phyloP scores from a whole-genome alignment of 2,888 invertebrate genomes.

The Eupelmus urozonus region DNA sequence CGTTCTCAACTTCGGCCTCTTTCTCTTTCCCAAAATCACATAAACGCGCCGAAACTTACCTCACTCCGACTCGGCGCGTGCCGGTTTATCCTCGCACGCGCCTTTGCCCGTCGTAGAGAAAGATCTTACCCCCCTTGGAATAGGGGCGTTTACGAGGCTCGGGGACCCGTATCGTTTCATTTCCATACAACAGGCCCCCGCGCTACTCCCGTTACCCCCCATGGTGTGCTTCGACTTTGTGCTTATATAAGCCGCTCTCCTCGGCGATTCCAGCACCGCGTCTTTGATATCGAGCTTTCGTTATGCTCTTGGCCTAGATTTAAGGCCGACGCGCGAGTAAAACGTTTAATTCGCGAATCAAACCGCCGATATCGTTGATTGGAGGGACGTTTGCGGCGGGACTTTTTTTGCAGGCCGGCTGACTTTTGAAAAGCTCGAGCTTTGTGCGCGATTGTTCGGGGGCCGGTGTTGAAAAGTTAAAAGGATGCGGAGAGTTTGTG shows the following conservation, averaged over 20 bases:
- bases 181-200: conserved; percentile 49
- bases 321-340: too few species aligned
- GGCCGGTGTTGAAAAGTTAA: not conserved
- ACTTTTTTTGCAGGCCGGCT: too few species aligned
- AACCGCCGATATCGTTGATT: too few species aligned
- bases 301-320: too few species aligned
- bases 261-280: conserved; percentile 40
- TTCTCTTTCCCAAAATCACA: too few species aligned
- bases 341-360: too few species aligned
- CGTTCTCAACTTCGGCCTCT: too few species aligned
- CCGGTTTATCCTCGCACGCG: conserved; percentile 24
- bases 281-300: too few species aligned
- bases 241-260: conserved; percentile 27
- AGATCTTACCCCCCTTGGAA: not conserved
- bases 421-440: too few species aligned
- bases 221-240: conserved; percentile 14
- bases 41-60: conserved; percentile 1
- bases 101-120: not conserved
- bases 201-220: not conserved
- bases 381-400: too few species aligned
- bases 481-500: too few species aligned
- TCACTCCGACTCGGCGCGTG: not conserved
- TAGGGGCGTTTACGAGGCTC: conserved; percentile 40
- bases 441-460: too few species aligned
- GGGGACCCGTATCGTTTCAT: conserved; percentile 52